Base-by-base conservation (phyloP, 2,113 vertebrate genomes). In the Crotophaga sulcirostris region DNA sequence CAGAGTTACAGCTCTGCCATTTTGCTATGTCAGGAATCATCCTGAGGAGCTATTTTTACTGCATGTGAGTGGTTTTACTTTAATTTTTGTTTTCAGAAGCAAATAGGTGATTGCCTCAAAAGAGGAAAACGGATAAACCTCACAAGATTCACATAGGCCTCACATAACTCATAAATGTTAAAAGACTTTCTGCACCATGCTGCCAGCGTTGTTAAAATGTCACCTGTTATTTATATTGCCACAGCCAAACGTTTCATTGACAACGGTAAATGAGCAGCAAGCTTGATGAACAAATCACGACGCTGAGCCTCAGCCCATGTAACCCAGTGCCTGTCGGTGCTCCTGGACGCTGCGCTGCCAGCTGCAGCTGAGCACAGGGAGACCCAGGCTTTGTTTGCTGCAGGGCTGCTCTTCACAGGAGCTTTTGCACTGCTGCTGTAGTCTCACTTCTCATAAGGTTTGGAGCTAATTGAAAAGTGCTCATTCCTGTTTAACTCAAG, bases 81-180 rank as follows among this genome's bases (percentile, higher is more conserved):
- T 59, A 84, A 23, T 24, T 49, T 75, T 79, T 83, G 62, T 93
- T 92, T 87, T 83, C 63, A 66, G 79, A 84, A 92, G 72, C 51
- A 85, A 87, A 76, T 4, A 72, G 59, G 67, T 0, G 0, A 64
- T 42, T 91, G 70, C 45, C 55, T 76, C 2, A 3, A 51, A 68
- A 87, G 36, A 33, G 51, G 69, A 70, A 40, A 64, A 62, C n/a
- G 33, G 75, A 84, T 16, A 36, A 67, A 81, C 33, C 87, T 33
- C 60, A 45, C 75, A 66, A 51, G 91, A 47, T 26, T 67, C 29
- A 2, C 60, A 11, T 0, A 6, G 82, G 26, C 45, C 28, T 69
- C 84, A 4, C 52, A 9, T 47, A 82, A 72, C 33, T 79, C 85
- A 54, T 14, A 45, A 10, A 2, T 2, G 12, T 11, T 40, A n/a